Evolutionary conservation across 2,888 invertebrate species (phyloP).

Genomic region (Zele albiditarsus): DNA sequence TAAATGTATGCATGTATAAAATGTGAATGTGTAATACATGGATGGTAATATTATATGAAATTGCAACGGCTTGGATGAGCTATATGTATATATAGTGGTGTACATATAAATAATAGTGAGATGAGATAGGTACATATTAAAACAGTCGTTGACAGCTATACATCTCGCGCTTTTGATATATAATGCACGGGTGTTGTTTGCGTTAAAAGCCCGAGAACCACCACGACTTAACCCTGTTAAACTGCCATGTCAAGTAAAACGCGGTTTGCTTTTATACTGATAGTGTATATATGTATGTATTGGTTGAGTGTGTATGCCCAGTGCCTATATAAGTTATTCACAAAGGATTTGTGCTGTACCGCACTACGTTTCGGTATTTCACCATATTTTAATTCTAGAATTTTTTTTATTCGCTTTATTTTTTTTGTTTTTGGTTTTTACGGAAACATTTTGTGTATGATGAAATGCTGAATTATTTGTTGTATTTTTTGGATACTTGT

Average conservation of each 20-base stretch:
- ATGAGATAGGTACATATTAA: conserved; percentile 68
- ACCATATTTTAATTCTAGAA: conserved; percentile 17
- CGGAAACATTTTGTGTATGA: no score
- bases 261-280: conserved; percentile 71
- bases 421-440: neutral
- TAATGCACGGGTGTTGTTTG: conserved; percentile 71
- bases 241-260: conserved; percentile 72
- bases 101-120: conserved; percentile 50
- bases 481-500: no score
- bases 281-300: neutral
- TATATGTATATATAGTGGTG: conserved; percentile 33
- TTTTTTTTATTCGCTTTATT: conserved; percentile 16
- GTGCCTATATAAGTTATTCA: conserved; percentile 68
- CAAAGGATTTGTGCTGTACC: conserved; percentile 58
- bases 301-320: conserved; percentile 11
- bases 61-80: conserved; percentile 21
- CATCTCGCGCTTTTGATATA: conserved; percentile 70
- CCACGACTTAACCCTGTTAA: conserved; percentile 71
- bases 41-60: neutral
- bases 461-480: no score
- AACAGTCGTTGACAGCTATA: conserved; percentile 62
- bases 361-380: conserved; percentile 20
- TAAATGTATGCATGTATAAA: neutral
- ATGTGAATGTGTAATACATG: neutral
- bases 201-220: conserved; percentile 71